Conservation (phyloP, 2,888 invertebrate species). For the Amiota mariae region DNA sequence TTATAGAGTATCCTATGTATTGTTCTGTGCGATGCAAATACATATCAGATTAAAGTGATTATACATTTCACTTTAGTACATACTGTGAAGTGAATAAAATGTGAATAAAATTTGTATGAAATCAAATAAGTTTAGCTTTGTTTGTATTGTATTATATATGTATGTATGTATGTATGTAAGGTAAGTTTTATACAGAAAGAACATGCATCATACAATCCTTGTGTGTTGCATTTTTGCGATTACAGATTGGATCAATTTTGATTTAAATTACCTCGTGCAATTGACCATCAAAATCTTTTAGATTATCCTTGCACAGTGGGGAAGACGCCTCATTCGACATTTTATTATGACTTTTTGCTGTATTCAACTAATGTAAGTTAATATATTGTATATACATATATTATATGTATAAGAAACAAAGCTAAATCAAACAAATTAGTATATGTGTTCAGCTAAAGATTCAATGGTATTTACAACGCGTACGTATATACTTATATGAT, state of each 20-base stretch:
- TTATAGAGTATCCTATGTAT: too few relatives aligned
- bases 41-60: too few relatives aligned
- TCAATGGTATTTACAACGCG: neutral
- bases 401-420: neutral
- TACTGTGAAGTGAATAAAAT: too few relatives aligned
- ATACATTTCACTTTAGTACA: too few relatives aligned
- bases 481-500: neutral
- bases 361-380: constrained; percentile 7
- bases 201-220: constrained; percentile 48
- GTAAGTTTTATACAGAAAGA: constrained; percentile 16
- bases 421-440: too few relatives aligned
- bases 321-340: constrained; percentile 15
- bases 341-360: constrained; percentile 9
- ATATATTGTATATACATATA: constrained; percentile 15
- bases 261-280: constrained; percentile 20
- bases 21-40: too few relatives aligned
- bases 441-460: too few relatives aligned
- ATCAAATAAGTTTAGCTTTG: too few relatives aligned
- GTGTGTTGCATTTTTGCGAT: neutral
- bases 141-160: too few relatives aligned
- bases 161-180: neutral
- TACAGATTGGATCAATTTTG: neutral
- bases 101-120: too few relatives aligned
- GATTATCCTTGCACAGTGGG: constrained; percentile 4
- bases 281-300: constrained; percentile 21